phyloP scores from a whole-genome alignment of 2,113 vertebrate species.

The Dicrurus megarhynchus region DNA sequence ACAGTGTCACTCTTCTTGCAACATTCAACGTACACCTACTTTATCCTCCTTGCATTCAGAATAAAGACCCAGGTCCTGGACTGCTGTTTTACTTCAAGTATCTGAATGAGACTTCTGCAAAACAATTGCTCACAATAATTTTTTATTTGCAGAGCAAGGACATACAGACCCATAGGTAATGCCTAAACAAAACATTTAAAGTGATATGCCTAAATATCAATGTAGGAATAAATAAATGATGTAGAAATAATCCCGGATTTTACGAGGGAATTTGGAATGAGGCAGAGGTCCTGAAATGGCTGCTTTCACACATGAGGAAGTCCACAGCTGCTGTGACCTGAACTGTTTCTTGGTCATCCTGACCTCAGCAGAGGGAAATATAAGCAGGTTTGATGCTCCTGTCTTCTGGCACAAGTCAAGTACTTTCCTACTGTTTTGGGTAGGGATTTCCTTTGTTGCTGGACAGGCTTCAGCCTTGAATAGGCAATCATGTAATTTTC shows the following conservation, averaged over 20 bases:
- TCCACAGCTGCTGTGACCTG: not conserved
- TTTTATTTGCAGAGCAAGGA: not conserved
- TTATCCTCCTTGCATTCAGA: not conserved
- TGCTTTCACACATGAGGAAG: not conserved
- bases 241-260: not conserved
- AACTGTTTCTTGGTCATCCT: not conserved
- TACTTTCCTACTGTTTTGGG: not conserved
- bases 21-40: not conserved
- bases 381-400: not conserved
- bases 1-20: not conserved
- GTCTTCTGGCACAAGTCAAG: not conserved
- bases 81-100: not conserved
- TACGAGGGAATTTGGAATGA: not conserved
- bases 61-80: not conserved
- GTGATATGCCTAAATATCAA: not conserved
- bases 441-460: slow-evolving; percentile 17
- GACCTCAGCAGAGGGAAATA: not conserved
- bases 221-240: not conserved
- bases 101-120: not conserved
- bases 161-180: not conserved
- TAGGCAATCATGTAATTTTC: not conserved
- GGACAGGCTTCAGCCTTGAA: not conserved
- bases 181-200: not conserved
- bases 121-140: not conserved
- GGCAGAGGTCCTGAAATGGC: not conserved